Conservation (phyloP, 2,797 vertebrate species). For the Phoebastria nigripes region DNA sequence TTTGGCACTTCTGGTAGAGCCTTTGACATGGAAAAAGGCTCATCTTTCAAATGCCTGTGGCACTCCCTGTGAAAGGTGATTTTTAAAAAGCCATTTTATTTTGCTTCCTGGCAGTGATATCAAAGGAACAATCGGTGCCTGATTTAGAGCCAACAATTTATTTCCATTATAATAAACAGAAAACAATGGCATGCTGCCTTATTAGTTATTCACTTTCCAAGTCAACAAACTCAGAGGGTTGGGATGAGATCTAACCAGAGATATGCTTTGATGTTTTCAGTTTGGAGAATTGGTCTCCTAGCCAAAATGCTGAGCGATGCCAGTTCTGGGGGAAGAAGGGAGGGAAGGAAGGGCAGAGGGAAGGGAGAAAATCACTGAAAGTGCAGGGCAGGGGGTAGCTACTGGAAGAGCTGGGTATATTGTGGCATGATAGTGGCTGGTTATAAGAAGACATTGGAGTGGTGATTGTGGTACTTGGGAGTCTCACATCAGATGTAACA, state of each 20-base stretch:
- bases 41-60: conserved; percentile 48
- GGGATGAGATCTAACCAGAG: conserved; percentile 52
- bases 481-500: background rate
- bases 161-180: conserved; percentile 66
- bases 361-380: background rate
- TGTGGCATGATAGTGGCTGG: background rate
- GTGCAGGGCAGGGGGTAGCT: background rate
- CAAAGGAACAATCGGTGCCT: conserved; percentile 61
- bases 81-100: conserved; percentile 49
- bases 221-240: background rate
- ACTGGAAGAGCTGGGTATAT: background rate
- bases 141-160: conserved; percentile 52
- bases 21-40: conserved; percentile 41
- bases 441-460: background rate
- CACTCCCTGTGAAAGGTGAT: conserved; percentile 48
- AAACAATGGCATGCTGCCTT: conserved; percentile 59
- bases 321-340: background rate
- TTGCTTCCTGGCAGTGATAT: conserved; percentile 69
- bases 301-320: background rate
- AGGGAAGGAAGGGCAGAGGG: background rate
- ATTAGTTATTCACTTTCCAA: conserved; percentile 39
- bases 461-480: background rate
- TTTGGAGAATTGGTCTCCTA: background rate
- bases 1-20: background rate
- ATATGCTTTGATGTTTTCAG: conserved; percentile 50